Percentiles rank a stretch among this genome's conserved stretches.
These are phyloP conservation scores for Trachymyrmex septentrionalis DNA, from an alignment of 1,140 invertebrate genomes.

Conservation along the genomic window DNA sequence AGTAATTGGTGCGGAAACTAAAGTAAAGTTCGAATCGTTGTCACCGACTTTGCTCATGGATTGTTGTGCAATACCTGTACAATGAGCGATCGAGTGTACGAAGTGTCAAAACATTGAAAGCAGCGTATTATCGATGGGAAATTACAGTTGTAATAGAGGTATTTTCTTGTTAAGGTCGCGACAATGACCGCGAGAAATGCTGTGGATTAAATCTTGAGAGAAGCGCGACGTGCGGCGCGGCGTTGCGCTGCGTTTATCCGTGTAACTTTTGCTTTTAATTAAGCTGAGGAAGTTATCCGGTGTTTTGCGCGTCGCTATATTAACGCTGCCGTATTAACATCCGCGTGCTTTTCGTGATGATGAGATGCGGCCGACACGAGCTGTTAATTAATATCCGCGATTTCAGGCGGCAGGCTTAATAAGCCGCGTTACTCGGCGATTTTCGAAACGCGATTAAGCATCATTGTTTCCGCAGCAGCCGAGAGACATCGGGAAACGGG, in stretches of 20 bases:
- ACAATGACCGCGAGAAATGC: constrained; percentile 53
- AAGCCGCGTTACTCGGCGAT: constrained; percentile 18
- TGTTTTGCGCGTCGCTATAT: constrained; percentile 29
- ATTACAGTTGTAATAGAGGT: background rate
- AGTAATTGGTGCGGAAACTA: constrained; percentile 49
- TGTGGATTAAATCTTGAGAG: constrained; percentile 60
- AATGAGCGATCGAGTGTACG: background rate
- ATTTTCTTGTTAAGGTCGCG: constrained; percentile 53
- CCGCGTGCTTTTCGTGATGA: constrained; percentile 4
- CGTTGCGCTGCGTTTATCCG: constrained; percentile 31
- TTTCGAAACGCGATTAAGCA: constrained; percentile 46
- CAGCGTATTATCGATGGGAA: background rate
- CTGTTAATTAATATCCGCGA: constrained; percentile 60
- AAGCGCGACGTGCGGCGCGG: constrained; percentile 1
- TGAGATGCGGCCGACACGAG: constrained; percentile 2
- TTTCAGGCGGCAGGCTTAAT: constrained; percentile 45
- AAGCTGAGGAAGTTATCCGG: constrained; percentile 52
- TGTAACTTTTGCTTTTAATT: constrained; percentile 63
- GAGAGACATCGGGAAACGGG: background rate
- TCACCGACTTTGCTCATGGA: background rate
- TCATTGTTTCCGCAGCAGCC: background rate
- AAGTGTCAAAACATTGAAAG: background rate
- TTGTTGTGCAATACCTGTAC: background rate
- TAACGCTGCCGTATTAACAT: constrained; percentile 48
- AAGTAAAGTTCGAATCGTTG: constrained; percentile 54